Base-by-base conservation (phyloP, 2,113 vertebrate genomes). In the Menura novaehollandiae region DNA sequence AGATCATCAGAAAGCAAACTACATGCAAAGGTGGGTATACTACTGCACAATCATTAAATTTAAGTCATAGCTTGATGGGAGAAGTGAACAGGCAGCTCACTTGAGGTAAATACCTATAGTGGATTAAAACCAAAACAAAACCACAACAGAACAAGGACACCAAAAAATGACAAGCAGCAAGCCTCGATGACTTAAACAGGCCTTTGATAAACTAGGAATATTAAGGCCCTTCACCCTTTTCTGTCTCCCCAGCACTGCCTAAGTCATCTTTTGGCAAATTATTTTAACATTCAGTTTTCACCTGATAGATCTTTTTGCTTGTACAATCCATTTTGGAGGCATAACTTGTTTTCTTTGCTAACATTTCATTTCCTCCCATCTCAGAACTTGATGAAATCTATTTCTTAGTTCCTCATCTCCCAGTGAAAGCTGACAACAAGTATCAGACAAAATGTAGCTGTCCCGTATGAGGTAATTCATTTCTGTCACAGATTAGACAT, bases 331-430 rank as follows among this genome's bases (percentile, higher is more conserved):
- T 98, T 98, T 92, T 91, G 95, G 92, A 97, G 85, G 93, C 91
- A 97, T 97, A 97, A 97, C 97, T 97, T 98, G 97, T 98, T 98
- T 98, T 98, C 97, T 98, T 98, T 98, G 85, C 96, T 98, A 98
- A 98, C 96, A 98, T 98, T 98, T 98, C 96, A 98, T 98, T 98
- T 98, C 97, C 97, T 98, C 91, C 96, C 97, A 96, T 97, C 97
- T 97, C 96, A 89, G 96, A 98, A 97, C 97, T 97, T 98, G 98
- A 98, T 98, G 98, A 98, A 98, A 98, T 98, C 98, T 98, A 97
- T 98, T 98, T 98, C 94, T 98, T 97, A 96, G 95, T 95, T 98
- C 95, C 96, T 96, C 95, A 17, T 97, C 97, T 98, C 85, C 91
- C 94, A 96, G 86, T 80, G 97, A 98, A 98, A 97, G 92, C 97